Percentiles rank a stretch among this genome's conserved stretches.
Conservation (phyloP, 2,888 invertebrate genomes). For the Trissolcus japonicus region DNA sequence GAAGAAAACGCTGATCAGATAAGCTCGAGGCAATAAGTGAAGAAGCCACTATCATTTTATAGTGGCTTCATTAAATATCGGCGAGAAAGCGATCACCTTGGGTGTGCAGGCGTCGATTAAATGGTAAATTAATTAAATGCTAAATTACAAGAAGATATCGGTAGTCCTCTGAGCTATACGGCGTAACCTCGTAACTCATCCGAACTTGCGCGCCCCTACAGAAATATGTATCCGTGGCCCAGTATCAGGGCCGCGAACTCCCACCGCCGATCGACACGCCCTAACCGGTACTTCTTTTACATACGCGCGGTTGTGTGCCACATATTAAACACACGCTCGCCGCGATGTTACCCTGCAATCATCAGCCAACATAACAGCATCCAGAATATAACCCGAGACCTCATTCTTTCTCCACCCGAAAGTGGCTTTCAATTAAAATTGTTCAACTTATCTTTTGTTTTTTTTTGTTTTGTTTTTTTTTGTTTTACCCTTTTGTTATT, state of each 20-base stretch:
- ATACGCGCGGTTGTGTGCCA: conserved; percentile 27
- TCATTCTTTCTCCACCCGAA: neutral
- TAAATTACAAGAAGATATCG: conserved; percentile 27
- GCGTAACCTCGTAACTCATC: conserved; percentile 39
- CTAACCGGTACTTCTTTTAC: conserved; percentile 60
- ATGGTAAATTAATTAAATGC: conserved; percentile 45
- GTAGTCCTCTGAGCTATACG: conserved; percentile 32
- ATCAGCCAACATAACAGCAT: conserved; percentile 31
- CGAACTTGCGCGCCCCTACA: conserved; percentile 22
- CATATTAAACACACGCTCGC: conserved; percentile 19
- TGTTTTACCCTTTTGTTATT: too few relatives aligned
- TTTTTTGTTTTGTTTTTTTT: too few relatives aligned
- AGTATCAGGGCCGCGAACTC: conserved; percentile 39
- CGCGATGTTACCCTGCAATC: conserved; percentile 42
- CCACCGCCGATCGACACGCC: conserved; percentile 59
- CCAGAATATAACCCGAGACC: conserved; percentile 6
- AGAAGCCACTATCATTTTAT: conserved; percentile 53
- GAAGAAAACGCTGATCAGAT: conserved; percentile 35
- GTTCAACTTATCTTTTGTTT: too few relatives aligned
- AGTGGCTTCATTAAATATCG: conserved; percentile 55
- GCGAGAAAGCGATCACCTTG: conserved; percentile 45
- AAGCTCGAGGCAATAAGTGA: conserved; percentile 42
- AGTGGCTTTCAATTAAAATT: neutral
- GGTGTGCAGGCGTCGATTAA: conserved; percentile 50
- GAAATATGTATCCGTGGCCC: conserved; percentile 41